These are phyloP conservation scores for Arnoldichthys spilopterus DNA, from an alignment of 2,797 vertebrate genomes.

Conservation along the genomic window DNA sequence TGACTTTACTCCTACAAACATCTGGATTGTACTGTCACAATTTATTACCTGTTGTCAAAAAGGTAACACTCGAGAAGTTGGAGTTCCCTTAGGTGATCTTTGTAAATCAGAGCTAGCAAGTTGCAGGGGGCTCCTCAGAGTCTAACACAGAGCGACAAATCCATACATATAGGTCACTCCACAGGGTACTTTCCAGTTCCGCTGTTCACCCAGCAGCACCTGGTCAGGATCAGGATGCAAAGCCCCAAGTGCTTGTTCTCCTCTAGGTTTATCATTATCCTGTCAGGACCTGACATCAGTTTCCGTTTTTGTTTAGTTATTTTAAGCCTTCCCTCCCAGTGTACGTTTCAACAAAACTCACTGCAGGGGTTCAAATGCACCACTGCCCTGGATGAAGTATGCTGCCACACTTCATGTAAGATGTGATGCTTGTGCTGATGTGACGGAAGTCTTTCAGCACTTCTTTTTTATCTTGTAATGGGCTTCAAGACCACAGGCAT, in stretches of 20 bases:
- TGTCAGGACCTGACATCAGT: slow-evolving; percentile 37
- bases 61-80: slow-evolving; percentile 47
- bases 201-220: slow-evolving; percentile 26
- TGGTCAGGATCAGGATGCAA: slow-evolving; percentile 44
- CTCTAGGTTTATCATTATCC: slow-evolving; percentile 41
- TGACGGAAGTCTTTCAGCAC: slow-evolving; percentile 7
- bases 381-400: background rate
- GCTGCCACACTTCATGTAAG: background rate
- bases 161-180: slow-evolving; percentile 14
- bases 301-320: slow-evolving; percentile 30
- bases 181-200: background rate
- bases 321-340: slow-evolving; percentile 15
- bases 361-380: background rate
- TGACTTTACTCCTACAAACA: slow-evolving; percentile 65
- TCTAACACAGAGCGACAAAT: background rate
- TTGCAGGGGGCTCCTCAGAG: slow-evolving; percentile 8
- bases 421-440: slow-evolving; percentile 1
- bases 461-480: slow-evolving; percentile 31
- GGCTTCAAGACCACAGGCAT: slow-evolving; percentile 37
- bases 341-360: slow-evolving; percentile 15
- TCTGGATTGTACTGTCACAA: slow-evolving; percentile 65
- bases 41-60: slow-evolving; percentile 60
- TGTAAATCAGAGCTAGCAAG: background rate
- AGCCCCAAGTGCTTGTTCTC: slow-evolving; percentile 20
- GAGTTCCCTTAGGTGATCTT: slow-evolving; percentile 32